A percentile compares a stretch with the other conserved stretches of the same genome.
Evolutionary conservation across 2,888 invertebrate species (phyloP).

Genomic region (Petrolisthes cinctipes): DNA sequence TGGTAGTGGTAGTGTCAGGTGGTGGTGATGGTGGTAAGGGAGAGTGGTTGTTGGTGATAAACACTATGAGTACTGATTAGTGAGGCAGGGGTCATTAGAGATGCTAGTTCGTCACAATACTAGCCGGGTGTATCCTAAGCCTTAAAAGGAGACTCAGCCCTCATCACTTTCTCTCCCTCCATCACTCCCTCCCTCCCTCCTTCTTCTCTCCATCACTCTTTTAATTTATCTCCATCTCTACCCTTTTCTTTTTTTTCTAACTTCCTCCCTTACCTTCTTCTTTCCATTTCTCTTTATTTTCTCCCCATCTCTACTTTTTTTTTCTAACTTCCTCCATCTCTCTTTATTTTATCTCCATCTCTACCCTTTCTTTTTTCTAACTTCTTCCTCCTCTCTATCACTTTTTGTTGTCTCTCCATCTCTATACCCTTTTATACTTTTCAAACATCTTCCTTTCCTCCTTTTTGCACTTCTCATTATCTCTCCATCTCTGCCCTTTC

Average conservation of each 20-base stretch:
- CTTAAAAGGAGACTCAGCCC: neutral
- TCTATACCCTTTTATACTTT: no score
- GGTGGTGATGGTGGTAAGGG: no score
- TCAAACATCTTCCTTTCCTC: neutral
- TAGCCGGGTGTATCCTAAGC: neutral
- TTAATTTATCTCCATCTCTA: no score
- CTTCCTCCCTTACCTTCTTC: neutral
- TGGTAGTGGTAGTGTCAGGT: no score
- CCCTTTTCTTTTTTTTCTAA: neutral
- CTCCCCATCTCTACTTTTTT: neutral
- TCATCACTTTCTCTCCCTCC: conserved; percentile 1
- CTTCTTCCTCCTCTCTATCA: neutral
- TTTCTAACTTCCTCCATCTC: neutral
- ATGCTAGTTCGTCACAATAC: neutral
- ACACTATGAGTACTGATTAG: no score
- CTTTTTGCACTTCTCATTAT: neutral
- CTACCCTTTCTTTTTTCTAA: neutral
- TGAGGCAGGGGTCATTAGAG: neutral
- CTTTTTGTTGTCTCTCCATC: neutral
- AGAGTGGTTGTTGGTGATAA: no score
- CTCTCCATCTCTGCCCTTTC: neutral
- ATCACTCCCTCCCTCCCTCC: neutral
- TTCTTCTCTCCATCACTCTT: neutral
- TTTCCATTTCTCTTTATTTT: neutral
- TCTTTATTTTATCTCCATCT: neutral